Evolutionary conservation across 1,140 invertebrate genomes (phyloP).

Genomic region (Hylyphantes graminicola): DNA sequence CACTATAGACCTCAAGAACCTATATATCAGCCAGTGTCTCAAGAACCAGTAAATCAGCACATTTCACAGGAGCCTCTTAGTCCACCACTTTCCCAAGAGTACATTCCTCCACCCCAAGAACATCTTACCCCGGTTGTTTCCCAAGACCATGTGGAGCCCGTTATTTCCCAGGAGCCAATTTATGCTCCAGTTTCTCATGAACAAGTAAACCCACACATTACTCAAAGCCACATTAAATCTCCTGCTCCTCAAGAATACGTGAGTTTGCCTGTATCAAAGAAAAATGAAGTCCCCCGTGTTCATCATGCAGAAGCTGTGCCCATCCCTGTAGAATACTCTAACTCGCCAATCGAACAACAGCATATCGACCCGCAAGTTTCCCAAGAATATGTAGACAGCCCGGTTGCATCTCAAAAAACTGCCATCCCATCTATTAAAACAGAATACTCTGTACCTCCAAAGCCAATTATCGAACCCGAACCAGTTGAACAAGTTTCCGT

Average conservation of each 20-base stretch:
- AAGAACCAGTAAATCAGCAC: background rate
- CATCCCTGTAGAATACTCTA: no score
- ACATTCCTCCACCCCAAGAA: background rate
- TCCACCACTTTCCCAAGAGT: background rate
- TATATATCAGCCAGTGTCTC: background rate
- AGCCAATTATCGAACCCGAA: background rate
- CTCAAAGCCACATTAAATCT: background rate
- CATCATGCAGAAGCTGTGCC: background rate
- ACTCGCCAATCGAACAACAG: background rate
- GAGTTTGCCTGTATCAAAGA: background rate
- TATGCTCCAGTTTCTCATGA: background rate
- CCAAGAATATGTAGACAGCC: background rate
- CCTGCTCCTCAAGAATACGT: background rate
- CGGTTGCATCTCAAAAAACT: background rate
- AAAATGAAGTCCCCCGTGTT: background rate
- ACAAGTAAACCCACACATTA: background rate
- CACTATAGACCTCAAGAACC: background rate
- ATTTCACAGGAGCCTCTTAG: background rate
- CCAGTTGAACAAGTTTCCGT: background rate
- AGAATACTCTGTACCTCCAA: background rate
- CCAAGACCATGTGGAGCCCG: background rate
- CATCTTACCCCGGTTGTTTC: background rate
- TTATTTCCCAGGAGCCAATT: background rate
- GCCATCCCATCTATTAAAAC: background rate
- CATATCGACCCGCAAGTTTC: background rate